phyloP scores from a whole-genome alignment of 2,888 invertebrate species.

The Eucera pruinosa region DNA sequence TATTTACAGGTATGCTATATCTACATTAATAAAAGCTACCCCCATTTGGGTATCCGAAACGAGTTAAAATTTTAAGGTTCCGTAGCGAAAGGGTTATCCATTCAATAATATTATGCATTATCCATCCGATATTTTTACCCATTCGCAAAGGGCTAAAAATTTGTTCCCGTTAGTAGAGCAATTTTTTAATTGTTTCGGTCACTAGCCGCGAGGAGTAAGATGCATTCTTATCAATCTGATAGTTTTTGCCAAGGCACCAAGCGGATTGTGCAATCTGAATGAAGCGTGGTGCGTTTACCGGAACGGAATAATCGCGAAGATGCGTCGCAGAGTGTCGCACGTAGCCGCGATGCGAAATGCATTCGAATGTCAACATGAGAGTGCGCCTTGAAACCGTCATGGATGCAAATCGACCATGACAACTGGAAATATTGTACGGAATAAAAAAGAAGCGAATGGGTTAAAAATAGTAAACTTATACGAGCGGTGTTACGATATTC shows the following conservation, averaged over 20 bases:
- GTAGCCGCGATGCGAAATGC: conserved; percentile 35
- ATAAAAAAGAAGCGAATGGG: not conserved
- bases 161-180: too few relatives aligned
- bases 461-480: not conserved
- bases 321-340: conserved; percentile 36
- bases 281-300: conserved; percentile 3
- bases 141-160: not conserved
- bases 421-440: not conserved
- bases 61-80: too few relatives aligned
- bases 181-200: conserved; percentile 16
- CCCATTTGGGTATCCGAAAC: too few relatives aligned
- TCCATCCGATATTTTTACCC: not conserved
- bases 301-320: conserved; percentile 40
- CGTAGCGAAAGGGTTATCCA: too few relatives aligned
- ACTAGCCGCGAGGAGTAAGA: not conserved
- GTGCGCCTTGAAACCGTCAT: conserved; percentile 25
- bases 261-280: conserved; percentile 46
- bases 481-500: too few relatives aligned
- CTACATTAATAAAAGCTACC: too few relatives aligned
- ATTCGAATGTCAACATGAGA: conserved; percentile 34
- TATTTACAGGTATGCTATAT: too few relatives aligned
- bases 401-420: conserved; percentile 31
- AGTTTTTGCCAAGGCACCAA: conserved; percentile 53
- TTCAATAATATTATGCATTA: too few relatives aligned
- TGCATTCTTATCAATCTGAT: conserved; percentile 39